Evolutionary conservation across 1,140 invertebrate species (phyloP), one percentile per base, ranked within the genome.

Genomic region (Branchinecta lindahli): DNA sequence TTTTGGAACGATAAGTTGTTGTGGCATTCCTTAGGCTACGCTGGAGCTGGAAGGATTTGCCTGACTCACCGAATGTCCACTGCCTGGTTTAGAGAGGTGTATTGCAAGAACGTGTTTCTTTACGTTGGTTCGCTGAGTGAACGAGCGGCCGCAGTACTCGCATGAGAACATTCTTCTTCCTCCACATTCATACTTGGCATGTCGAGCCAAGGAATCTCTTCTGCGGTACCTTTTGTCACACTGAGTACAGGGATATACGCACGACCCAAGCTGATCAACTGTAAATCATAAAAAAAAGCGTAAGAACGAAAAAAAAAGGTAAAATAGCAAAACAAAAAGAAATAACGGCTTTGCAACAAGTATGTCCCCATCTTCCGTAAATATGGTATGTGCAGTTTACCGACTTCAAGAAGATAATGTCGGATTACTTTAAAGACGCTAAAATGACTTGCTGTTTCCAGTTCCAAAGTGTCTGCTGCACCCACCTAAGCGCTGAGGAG

Each of bases 181-280:
- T 15, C 52, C 52, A 61, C 52, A 61, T 61, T 61, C 52, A 61
- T 61, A 61, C 6, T 61, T 61, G 12, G 52, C 52, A 61, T 61
- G 52, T 20, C 52, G 12, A 15, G 52, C 52, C 52, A 61, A 61
- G 52, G 52, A 61, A 20, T 61, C 52, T 61, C 52, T 1, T 20
- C 52, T 12, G 12, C 52, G 12, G 18, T 61, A 61, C 52, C 52
- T 61, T 20, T 61, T 61, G 52, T 61, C 52, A 61, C 52, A 61
- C 6, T 61, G 52, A 15, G 52, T 61, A 20, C 52, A 61, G 12
- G 52, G 52, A 61, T 61, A 61, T 61, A 61, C 52, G 18, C 12
- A 61, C 12, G 52, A 61, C 33, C 33, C 33, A 61, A 61, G 12
- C 18, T 61, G 52, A 61, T 61, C 52, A 61, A 61, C 52, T 61